Evolutionary conservation across 2,888 invertebrate species (phyloP).

Genomic region (Germaria angustata): DNA sequence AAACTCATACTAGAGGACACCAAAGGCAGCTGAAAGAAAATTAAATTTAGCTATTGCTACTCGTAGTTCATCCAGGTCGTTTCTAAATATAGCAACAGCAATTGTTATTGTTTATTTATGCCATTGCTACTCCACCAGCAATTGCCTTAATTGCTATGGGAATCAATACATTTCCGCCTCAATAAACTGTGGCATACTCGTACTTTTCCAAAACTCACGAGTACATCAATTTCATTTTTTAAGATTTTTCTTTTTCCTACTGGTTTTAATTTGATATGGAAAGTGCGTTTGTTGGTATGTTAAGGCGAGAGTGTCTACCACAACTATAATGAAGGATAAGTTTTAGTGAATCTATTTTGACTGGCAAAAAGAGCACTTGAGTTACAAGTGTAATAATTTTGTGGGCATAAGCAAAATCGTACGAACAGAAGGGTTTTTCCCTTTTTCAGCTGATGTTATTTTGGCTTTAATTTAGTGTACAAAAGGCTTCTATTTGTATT

Average conservation of each 20-base stretch:
- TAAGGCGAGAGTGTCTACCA: neutral
- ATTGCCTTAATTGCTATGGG: constrained; percentile 63
- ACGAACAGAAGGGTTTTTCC: neutral
- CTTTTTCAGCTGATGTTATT: neutral
- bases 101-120: constrained; percentile 36
- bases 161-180: constrained; percentile 61
- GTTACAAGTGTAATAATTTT: neutral
- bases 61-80: neutral
- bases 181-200: constrained; percentile 36
- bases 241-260: neutral
- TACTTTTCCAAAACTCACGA: constrained; percentile 50
- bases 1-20: neutral
- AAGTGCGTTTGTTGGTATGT: neutral
- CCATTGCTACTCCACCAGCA: constrained; percentile 27
- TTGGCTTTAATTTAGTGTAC: too few species aligned
- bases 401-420: neutral
- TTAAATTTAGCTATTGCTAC: constrained; percentile 19
- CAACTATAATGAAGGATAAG: neutral
- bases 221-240: constrained; percentile 35
- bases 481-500: too few species aligned
- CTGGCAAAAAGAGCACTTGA: constrained; percentile 7
- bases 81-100: neutral
- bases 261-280: neutral
- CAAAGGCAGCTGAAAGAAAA: constrained; percentile 27
- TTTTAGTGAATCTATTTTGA: neutral